These are phyloP conservation scores for Marasmarcha lunaedactyla DNA, from an alignment of 2,888 invertebrate species.

Conservation along the genomic window DNA sequence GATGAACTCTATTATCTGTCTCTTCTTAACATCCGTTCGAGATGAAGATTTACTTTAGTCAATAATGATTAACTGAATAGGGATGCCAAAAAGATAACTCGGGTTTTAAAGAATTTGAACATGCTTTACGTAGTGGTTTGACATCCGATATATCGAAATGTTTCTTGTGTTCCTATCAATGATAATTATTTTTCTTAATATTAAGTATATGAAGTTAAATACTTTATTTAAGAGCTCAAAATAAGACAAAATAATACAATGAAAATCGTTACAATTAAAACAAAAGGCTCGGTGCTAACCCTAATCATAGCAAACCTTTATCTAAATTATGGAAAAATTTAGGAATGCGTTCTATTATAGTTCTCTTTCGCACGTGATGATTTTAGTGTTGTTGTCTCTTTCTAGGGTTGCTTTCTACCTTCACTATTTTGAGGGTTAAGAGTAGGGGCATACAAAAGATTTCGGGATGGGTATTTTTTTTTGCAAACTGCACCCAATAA, in stretches of 20 bases:
- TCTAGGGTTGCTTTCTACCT: conserved; percentile 38
- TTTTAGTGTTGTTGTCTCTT: conserved; percentile 27
- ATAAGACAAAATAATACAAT: too few relatives aligned
- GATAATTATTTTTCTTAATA: too few relatives aligned
- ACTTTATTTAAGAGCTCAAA: too few relatives aligned
- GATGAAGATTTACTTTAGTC: conserved; percentile 13
- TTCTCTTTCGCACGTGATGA: conserved; percentile 34
- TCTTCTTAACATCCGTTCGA: conserved; percentile 29
- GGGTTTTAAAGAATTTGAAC: too few relatives aligned
- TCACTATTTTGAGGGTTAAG: conserved; percentile 47
- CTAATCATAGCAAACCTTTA: conserved; percentile 68
- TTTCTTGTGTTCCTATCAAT: too few relatives aligned
- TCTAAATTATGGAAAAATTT: conserved; percentile 68
- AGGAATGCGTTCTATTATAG: conserved; percentile 50
- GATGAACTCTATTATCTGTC: conserved; percentile 21
- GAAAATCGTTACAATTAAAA: too few relatives aligned
- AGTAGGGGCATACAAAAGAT: conserved; percentile 59
- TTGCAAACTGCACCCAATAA: conserved; percentile 58
- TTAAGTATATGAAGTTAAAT: too few relatives aligned
- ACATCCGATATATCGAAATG: too few relatives aligned
- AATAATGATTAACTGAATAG: conserved; percentile 33
- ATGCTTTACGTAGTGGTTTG: too few relatives aligned
- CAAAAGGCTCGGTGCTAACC: conserved; percentile 30
- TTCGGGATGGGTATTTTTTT: conserved; percentile 61
- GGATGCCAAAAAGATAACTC: conserved; percentile 24